These are phyloP conservation scores for Muraenolepis orangiensis DNA, from an alignment of 2,797 vertebrate genomes.

Conservation along the genomic window DNA sequence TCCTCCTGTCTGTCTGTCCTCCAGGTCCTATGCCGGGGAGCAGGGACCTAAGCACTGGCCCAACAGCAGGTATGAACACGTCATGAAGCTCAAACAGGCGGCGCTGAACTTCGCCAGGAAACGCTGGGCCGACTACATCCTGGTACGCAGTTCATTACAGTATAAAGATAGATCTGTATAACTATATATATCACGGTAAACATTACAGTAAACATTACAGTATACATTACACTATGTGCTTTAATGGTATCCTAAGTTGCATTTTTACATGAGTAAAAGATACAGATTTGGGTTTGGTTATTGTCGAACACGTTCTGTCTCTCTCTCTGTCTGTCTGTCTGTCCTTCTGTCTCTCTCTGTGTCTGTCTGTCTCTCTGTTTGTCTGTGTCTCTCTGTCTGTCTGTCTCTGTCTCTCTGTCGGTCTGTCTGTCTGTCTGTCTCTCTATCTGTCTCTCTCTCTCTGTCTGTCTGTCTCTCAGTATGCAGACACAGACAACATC, in stretches of 20 bases:
- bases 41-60: constrained; percentile 93
- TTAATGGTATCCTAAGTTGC: neutral
- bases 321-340: too few relatives aligned
- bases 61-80: constrained; percentile 83
- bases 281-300: neutral
- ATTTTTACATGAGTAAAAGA: neutral
- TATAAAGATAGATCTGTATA: too few relatives aligned
- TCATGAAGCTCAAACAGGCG: constrained; percentile 95
- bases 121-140: constrained; percentile 86
- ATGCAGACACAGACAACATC: constrained; percentile 88
- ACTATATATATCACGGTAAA: too few relatives aligned
- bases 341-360: too few relatives aligned
- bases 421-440: too few relatives aligned
- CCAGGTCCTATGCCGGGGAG: constrained; percentile 85
- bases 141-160: too few relatives aligned
- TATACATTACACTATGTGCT: neutral
- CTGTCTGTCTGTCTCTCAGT: constrained; percentile 63
- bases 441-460: too few relatives aligned
- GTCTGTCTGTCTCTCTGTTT: too few relatives aligned
- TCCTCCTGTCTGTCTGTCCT: constrained; percentile 6
- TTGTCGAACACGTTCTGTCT: neutral
- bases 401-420: too few relatives aligned
- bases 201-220: too few relatives aligned
- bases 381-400: too few relatives aligned
- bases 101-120: constrained; percentile 84